phyloP scores from a whole-genome alignment of 2,888 invertebrate species.

The Callyntrura sp. region DNA sequence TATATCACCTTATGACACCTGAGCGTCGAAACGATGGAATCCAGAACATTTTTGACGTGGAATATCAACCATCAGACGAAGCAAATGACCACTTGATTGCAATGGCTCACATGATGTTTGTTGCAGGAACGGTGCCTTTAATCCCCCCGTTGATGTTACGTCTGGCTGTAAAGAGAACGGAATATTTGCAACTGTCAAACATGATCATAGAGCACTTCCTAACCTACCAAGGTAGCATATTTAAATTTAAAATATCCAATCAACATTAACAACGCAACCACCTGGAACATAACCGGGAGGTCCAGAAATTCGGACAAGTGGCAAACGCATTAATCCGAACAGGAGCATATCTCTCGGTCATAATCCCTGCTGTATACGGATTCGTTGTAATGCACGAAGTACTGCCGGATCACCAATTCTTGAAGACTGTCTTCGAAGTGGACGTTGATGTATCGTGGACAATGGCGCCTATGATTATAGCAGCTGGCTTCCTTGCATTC shows the following conservation, averaged over 20 bases:
- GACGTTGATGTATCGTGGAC: not conserved
- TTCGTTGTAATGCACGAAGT: not conserved
- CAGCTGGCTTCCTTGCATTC: not conserved
- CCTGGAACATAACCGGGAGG: not conserved
- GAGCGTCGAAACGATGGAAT: not conserved
- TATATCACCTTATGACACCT: not conserved
- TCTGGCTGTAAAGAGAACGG: not conserved
- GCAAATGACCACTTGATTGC: not conserved
- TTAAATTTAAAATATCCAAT: not conserved
- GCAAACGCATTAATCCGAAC: not conserved
- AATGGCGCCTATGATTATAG: not conserved
- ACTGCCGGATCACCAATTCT: not conserved
- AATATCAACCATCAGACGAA: not conserved
- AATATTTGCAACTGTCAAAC: not conserved
- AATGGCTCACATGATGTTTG: not conserved
- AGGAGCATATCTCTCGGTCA: not conserved
- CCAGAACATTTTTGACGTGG: not conserved
- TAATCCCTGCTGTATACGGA: not conserved
- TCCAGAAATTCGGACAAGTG: not conserved
- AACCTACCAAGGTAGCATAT: not conserved
- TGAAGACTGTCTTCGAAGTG: not conserved
- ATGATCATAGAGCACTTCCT: not conserved
- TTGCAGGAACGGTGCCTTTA: not conserved
- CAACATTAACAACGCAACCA: not conserved
- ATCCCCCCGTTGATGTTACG: not conserved